These are phyloP conservation scores for Battus philenor DNA, from an alignment of 1,140 invertebrate genomes.

Conservation along the genomic window DNA sequence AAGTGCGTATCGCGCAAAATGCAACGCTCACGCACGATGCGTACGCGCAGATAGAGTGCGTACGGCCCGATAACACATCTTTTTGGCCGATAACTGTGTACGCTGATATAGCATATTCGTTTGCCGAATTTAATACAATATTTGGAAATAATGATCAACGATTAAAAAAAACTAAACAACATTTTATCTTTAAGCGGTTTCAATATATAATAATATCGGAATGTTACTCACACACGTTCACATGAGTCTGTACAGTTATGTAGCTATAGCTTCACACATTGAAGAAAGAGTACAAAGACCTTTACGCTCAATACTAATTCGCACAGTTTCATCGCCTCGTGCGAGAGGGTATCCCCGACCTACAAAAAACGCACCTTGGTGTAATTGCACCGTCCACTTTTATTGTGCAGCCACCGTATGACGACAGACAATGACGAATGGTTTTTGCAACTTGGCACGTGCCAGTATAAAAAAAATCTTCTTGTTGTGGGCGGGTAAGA, in stretches of 20 bases:
- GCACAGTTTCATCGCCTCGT: slow-evolving; percentile 36
- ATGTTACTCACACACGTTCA: slow-evolving; percentile 3
- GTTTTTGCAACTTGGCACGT: slow-evolving; percentile 37
- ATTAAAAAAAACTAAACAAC: no score
- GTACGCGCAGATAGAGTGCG: slow-evolving; percentile 61
- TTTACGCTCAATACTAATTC: slow-evolving; percentile 39
- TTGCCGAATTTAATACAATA: slow-evolving; percentile 32
- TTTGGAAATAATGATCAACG: no score
- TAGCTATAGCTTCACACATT: slow-evolving; percentile 5
- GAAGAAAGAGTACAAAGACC: slow-evolving; percentile 26
- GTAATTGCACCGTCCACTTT: slow-evolving; percentile 43
- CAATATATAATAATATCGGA: no score
- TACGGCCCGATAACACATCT: slow-evolving; percentile 50
- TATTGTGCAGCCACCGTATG: slow-evolving; percentile 52
- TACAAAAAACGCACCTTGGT: slow-evolving; percentile 50
- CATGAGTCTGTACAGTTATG: neutral
- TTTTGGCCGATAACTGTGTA: slow-evolving; percentile 47
- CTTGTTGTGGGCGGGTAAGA: slow-evolving; percentile 37
- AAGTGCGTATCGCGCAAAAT: slow-evolving; percentile 61
- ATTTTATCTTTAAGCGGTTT: no score
- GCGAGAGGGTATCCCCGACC: slow-evolving; percentile 60
- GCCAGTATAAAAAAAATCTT: slow-evolving; percentile 38
- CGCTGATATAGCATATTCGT: slow-evolving; percentile 39
- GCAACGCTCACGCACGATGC: slow-evolving; percentile 62
- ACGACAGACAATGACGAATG: slow-evolving; percentile 58